Evolutionary conservation across 2,113 vertebrate genomes (phyloP).

Genomic region (Ascaphus truei): DNA sequence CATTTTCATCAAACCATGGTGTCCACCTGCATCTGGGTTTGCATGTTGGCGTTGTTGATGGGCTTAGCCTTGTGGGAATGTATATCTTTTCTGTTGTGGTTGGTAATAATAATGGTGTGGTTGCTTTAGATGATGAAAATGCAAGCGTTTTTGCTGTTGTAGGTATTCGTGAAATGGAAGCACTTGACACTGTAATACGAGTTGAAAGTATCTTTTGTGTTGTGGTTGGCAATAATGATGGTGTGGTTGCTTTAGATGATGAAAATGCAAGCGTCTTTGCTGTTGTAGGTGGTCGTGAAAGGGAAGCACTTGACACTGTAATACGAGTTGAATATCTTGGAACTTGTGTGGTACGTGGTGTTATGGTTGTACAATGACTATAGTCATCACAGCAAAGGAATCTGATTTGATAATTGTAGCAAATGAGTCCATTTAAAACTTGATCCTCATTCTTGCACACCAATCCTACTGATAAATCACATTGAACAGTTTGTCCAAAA

Average conservation of each 20-base stretch:
- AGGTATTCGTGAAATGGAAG: neutral
- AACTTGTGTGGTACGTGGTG: neutral
- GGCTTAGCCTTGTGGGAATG: neutral
- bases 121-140: too few species aligned
- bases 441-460: slow-evolving; percentile 58
- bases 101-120: too few species aligned
- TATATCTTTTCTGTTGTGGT: too few species aligned
- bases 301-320: neutral
- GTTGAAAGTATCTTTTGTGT: too few species aligned
- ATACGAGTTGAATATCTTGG: neutral
- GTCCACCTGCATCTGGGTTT: neutral
- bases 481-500: slow-evolving; percentile 50
- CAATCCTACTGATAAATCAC: slow-evolving; percentile 43
- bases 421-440: slow-evolving; percentile 40
- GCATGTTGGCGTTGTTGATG: neutral
- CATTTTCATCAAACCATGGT: neutral
- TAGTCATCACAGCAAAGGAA: slow-evolving; percentile 50
- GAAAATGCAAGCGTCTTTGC: neutral
- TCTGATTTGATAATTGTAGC: slow-evolving; percentile 53
- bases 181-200: neutral
- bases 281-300: neutral
- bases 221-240: too few species aligned
- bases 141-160: neutral
- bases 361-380: slow-evolving; percentile 13
- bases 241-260: too few species aligned